Evolutionary conservation across 2,888 invertebrate species (phyloP), one percentile per base, ranked within the genome.

Genomic region (Rhagophthalmus giganteus): DNA sequence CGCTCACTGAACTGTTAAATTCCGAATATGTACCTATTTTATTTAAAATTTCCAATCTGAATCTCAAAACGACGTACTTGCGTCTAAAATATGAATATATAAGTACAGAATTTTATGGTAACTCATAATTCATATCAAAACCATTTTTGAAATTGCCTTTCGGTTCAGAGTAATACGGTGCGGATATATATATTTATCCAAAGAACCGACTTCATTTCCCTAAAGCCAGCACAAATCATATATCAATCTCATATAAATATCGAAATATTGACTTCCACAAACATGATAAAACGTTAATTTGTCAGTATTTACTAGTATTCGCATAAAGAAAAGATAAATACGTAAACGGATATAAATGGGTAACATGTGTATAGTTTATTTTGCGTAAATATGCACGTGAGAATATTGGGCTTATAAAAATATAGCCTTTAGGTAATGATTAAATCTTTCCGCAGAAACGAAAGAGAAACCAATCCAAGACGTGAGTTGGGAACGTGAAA

Each of bases 391-490:
- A 41, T 37, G 47, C 47, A 48, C 39, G 44, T 38, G 14, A 30
- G 38, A 44, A 38, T 42, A 48, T 52, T 38, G 37, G 37, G 42
- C 26, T 38, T 32, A 32, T 37, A 49, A 50, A 54, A 54, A 50
- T 38, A 50, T 46, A 35, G 31, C 56, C 20, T 38, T 31, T 32
- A 49, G 53, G 57, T 52, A 58, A 55, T 58, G 67, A 65, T 67
- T 64, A 66, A 66, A 66, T 66, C 66, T 63, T 57, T 61, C 45
- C 58, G 56, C 56, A 47, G 59, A 55, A 59, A 57, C 60, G 55
- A 58, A 63, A 63, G 64, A 67, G 66, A 68, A 69, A 68, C 68
- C 70, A 69, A 69, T 69, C 64, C 65, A 59, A 60, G 64, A 70
- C 70, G 68, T 70, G 70, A 69, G 68, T 57, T 62, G 68, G 61